A percentile compares a stretch with the other conserved stretches of the same genome.
phyloP scores from a whole-genome alignment of 1,140 invertebrate genomes.

The Yoshiicerus persimilis region DNA sequence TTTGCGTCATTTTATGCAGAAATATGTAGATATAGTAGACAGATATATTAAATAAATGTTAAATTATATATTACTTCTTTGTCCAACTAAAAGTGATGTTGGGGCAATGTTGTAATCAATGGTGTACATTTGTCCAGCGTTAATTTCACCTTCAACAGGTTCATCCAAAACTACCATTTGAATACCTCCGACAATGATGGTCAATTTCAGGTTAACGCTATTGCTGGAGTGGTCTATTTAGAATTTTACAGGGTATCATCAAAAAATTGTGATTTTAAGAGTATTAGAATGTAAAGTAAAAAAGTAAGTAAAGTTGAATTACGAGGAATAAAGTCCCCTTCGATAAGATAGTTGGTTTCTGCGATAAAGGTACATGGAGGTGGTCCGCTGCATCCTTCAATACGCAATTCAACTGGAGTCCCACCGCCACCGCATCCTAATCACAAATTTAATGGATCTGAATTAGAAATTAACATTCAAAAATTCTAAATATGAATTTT shows the following conservation, averaged over 20 bases:
- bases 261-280: background rate
- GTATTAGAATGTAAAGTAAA: background rate
- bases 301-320: background rate
- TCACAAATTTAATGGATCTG: background rate
- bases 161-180: background rate
- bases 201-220: background rate
- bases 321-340: constrained; percentile 10
- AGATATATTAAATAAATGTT: background rate
- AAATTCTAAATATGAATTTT: too few relatives aligned
- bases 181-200: background rate
- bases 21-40: too few relatives aligned
- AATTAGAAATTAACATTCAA: too few relatives aligned
- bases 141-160: background rate
- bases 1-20: background rate
- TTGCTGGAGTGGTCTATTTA: background rate
- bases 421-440: background rate
- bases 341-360: background rate
- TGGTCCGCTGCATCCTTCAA: background rate
- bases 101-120: background rate
- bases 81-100: background rate
- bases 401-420: background rate
- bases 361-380: background rate
- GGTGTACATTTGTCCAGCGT: background rate
- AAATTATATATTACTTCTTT: background rate
- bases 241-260: too few relatives aligned